phyloP scores from a whole-genome alignment of 2,888 invertebrate genomes.

The Perdita meconis region DNA sequence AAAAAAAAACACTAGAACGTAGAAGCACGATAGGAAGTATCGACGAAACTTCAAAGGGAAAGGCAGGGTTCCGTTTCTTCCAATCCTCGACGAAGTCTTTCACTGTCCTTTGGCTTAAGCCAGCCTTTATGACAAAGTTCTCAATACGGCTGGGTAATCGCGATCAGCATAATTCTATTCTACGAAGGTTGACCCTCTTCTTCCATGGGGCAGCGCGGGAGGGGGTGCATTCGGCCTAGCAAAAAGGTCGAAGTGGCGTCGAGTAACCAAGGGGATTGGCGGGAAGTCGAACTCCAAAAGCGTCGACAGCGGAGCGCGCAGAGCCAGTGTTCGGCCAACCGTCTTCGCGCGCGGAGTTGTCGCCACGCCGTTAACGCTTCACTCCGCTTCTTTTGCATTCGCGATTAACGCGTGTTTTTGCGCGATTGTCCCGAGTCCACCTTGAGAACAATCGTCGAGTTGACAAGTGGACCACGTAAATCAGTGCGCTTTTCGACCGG shows the following conservation, averaged over 20 bases:
- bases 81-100: not conserved
- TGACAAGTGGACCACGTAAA: not conserved
- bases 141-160: constrained; percentile 22
- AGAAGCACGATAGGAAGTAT: not conserved
- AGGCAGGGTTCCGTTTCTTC: not conserved
- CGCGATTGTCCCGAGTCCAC: not conserved
- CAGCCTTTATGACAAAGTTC: not conserved
- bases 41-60: not conserved
- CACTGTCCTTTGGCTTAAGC: not conserved
- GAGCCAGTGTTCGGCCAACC: constrained; percentile 78
- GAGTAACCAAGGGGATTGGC: constrained; percentile 70
- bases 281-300: constrained; percentile 72
- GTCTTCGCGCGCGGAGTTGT: constrained; percentile 73
- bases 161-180: constrained; percentile 42
- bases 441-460: too few relatives aligned
- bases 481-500: not conserved
- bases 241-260: constrained; percentile 63
- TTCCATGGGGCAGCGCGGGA: not conserved
- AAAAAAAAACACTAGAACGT: not conserved
- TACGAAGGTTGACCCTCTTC: constrained; percentile 42
- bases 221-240: constrained; percentile 44
- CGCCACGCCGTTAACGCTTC: constrained; percentile 26
- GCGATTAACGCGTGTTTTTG: constrained; percentile 20
- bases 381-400: constrained; percentile 25
- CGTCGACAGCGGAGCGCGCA: constrained; percentile 71